Percentiles rank a stretch among this genome's conserved stretches.
These are phyloP conservation scores for Perithous albicinctus DNA, from an alignment of 2,888 invertebrate species.

Conservation along the genomic window DNA sequence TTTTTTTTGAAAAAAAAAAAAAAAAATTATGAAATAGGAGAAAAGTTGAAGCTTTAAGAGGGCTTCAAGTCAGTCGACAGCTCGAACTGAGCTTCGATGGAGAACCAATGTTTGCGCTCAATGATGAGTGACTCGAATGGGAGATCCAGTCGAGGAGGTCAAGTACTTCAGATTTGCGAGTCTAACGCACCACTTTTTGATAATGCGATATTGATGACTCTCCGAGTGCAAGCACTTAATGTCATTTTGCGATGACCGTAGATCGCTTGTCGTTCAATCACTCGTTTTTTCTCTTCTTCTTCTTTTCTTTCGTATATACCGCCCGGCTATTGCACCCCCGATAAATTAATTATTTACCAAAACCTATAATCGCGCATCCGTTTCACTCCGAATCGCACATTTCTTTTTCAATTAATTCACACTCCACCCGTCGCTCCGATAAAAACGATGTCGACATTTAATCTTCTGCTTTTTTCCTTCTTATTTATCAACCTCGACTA, in stretches of 20 bases:
- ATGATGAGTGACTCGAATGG: slow-evolving; percentile 48
- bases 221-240: slow-evolving; percentile 42
- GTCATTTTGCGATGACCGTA: slow-evolving; percentile 18
- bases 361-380: slow-evolving; percentile 48
- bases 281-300: slow-evolving; percentile 13
- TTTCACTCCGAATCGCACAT: slow-evolving; percentile 21
- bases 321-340: slow-evolving; percentile 11
- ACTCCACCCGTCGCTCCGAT: slow-evolving; percentile 36
- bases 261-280: slow-evolving; percentile 9
- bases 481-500: slow-evolving; percentile 18
- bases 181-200: slow-evolving; percentile 76
- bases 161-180: slow-evolving; percentile 78
- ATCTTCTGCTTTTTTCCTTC: background rate
- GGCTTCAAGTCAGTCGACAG: slow-evolving; percentile 44
- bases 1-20: background rate
- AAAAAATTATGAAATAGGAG: background rate
- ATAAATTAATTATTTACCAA: slow-evolving; percentile 65
- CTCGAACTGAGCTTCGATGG: slow-evolving; percentile 69
- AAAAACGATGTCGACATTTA: slow-evolving; percentile 50
- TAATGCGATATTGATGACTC: slow-evolving; percentile 69
- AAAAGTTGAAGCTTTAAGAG: slow-evolving; percentile 6
- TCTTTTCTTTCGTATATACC: background rate
- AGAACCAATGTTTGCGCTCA: slow-evolving; percentile 40
- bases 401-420: slow-evolving; percentile 56
- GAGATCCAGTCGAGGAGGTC: slow-evolving; percentile 68